Evolutionary conservation across 2,888 invertebrate genomes (phyloP).

Genomic region (Fabriciana adippe): DNA sequence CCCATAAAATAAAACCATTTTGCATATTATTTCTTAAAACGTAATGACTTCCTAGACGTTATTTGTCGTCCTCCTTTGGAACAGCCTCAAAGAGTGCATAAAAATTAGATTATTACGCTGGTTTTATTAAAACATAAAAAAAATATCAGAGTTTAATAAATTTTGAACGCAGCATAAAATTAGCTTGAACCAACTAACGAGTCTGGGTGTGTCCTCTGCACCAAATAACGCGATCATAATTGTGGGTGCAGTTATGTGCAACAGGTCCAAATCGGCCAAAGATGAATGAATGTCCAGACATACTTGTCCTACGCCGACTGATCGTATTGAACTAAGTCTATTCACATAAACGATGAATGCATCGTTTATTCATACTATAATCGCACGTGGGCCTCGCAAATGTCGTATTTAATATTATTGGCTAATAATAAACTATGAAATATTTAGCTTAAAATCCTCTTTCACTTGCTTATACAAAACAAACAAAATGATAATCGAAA

Average conservation of each 20-base stretch:
- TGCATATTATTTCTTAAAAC: conserved; percentile 25
- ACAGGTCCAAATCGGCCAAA: conserved; percentile 54
- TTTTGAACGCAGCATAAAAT: conserved; percentile 68
- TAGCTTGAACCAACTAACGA: conserved; percentile 64
- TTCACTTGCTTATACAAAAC: conserved; percentile 8
- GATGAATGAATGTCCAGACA: conserved; percentile 17
- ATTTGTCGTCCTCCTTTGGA: conserved; percentile 25
- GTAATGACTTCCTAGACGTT: conserved; percentile 38
- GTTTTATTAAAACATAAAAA: conserved; percentile 13
- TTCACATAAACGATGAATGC: conserved; percentile 31
- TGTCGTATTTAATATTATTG: conserved; percentile 30
- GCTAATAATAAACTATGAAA: conserved; percentile 23
- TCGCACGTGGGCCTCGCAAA: conserved; percentile 26
- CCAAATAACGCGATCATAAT: conserved; percentile 75
- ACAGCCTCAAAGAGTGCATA: conserved; percentile 4
- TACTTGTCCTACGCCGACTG: conserved; percentile 30
- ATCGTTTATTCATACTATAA: conserved; percentile 32
- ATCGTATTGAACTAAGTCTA: conserved; percentile 31
- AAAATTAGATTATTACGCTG: conserved; percentile 20
- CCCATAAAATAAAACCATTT: conserved; percentile 32
- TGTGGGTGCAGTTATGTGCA: conserved; percentile 73
- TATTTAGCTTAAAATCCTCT: conserved; percentile 19
- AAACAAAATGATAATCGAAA: conserved; percentile 34
- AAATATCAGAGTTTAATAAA: conserved; percentile 32
- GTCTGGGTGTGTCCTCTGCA: conserved; percentile 77